Base-by-base conservation (phyloP, 1,140 invertebrate genomes). In the Bombus affinis region DNA sequence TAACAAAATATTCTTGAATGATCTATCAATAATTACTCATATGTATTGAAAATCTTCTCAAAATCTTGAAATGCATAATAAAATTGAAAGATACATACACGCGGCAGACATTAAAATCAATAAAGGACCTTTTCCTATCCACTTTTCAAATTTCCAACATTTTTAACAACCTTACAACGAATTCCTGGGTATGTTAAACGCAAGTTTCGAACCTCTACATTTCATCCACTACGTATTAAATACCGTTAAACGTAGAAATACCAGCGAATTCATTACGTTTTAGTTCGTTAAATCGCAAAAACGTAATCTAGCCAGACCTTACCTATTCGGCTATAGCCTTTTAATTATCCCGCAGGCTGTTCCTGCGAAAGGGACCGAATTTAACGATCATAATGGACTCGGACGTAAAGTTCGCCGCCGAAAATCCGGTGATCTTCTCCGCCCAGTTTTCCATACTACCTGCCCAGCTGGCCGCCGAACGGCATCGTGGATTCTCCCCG, bases 401-500 rank as follows among this genome's bases (percentile, higher is more conserved):
- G 18, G 93, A 94, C 73, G 89, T 79, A 3, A 90, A 91, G 9
- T 94, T 94, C 75, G 93, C 93, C 10, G 92, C 91, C 0, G 90
- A 92, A n/a, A 93, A 94, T 71, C 93, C 93, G 3, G 93, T 94
- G 13, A 93, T 94, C 35, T 94, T 94, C 86, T 94, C 93, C 28
- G 93, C 93, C 0, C 93, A 94, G 62, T 94, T 92, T 53, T 94
- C 93, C 5, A 90, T 94, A 18, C 79, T 93, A 4, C 92, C 92
- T 5, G 81, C 88, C 0, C 88, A 91, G 25, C 74, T 93, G 13
- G 90, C 91, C 25, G 80, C 86, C 53, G 92, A 93, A 39, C 88
- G 93, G 18, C 88, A 93, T 70, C 90, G 91, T 53, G 90, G 88
- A 5, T 90, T 87, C 13, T 78, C 85, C 15, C 53, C 85, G 10